Evolutionary conservation across 2,797 vertebrate species (phyloP), one percentile per base, ranked within the genome.

Genomic region (Natrix natrix): DNA sequence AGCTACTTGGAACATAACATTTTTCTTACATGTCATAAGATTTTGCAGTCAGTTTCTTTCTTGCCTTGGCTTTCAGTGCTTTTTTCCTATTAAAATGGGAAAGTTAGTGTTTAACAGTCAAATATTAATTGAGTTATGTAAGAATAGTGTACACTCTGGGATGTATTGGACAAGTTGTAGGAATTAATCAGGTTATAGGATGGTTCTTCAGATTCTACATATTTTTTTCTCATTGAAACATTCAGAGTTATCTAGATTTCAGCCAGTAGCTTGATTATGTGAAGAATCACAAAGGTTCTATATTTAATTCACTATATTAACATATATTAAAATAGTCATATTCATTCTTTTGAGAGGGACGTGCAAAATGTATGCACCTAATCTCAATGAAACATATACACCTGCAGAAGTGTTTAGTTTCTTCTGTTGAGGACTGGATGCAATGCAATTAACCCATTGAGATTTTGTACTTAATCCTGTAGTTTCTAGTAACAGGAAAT

Each of bases 71-170:
- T 89, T 87, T 6, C 14, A 11, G 61, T 91, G 5, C 43, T 93
- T 92, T 93, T 93, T 0, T 90, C 93, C 91, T 92, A 93, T 95
- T 93, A 94, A 92, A 95, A 94, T 91, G 93, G 94, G 93, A 95
- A 96, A 52, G 10, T 32, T 17, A 63, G 7, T 87, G 22, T 57
- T 37, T 57, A 14, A 17, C 5, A 57, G 20, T 55, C 48, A 89
- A 86, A 86, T 43, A 32, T 14, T 60, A 37, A 59, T 89, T 56
- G 24, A 11, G 43, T 56, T 43, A 92, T 92, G 10, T 74, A 28
- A 52, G 28, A 61, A n/a, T 52, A 22, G 24, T 86, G 22, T 5
- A 37, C 1, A 55, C 37, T 55, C 5, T 78, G 43, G 43, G 17
- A 83, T 89, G 12, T 59, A 32, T 69, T 89, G 28, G 12, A 17